Conservation (phyloP, 2,888 invertebrate genomes). For the Thecophora atra region DNA sequence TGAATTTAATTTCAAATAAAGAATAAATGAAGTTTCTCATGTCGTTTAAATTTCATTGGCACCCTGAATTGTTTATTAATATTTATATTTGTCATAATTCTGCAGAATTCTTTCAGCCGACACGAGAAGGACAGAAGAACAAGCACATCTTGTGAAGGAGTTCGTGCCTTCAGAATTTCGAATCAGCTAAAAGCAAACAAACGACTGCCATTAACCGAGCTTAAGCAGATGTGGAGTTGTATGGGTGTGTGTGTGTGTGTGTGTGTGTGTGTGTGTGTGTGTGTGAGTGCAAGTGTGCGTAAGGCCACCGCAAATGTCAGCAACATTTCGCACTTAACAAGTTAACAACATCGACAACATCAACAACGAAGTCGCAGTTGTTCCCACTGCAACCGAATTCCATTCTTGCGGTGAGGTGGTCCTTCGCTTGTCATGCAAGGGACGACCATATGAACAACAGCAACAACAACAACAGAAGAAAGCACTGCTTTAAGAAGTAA, state of each 20-base stretch:
- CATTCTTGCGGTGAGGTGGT: background rate
- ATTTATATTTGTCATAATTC: too few species aligned
- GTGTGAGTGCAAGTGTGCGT: background rate
- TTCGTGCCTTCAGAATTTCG: too few species aligned
- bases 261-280: constrained; percentile 1
- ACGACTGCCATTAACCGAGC: background rate
- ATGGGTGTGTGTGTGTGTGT: background rate
- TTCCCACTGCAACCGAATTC: constrained; percentile 9
- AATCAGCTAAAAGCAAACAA: background rate
- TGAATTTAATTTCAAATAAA: too few species aligned
- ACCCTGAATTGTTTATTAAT: too few species aligned
- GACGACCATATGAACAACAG: constrained; percentile 39
- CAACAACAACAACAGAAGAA: background rate
- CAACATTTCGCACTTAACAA: background rate
- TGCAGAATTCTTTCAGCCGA: too few species aligned
- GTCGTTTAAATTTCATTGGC: too few species aligned
- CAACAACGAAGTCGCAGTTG: constrained; percentile 2
- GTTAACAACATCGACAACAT: constrained; percentile 13
- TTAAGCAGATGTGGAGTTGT: background rate
- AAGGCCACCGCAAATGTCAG: background rate
- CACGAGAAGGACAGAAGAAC: too few species aligned
- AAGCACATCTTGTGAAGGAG: too few species aligned
- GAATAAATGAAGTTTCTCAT: too few species aligned
- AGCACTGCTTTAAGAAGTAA: constrained; percentile 6
- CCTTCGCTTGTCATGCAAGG: background rate